Base-by-base conservation (phyloP, 2,888 invertebrate genomes). In the Tetheella fluctuosa region DNA sequence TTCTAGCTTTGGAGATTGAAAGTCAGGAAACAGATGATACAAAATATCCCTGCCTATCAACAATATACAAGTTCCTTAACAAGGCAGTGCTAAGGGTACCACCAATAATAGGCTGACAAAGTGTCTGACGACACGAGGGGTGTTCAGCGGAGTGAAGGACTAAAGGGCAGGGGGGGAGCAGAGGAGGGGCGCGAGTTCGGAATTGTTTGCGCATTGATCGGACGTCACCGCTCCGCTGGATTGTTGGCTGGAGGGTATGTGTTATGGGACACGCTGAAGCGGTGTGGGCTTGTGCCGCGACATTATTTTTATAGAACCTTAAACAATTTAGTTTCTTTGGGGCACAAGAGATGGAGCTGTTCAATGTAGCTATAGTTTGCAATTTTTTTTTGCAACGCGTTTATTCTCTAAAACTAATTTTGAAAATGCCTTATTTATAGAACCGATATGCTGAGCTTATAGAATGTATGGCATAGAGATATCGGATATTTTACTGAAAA, bases 41-140 rank as follows among this genome's bases (percentile, higher is more conserved):
- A 0, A 0, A 1, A 7, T 20, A 17, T 48, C 48, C n/a, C 39
- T 34, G 30, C 30, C 13, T 6, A 39, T 39, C 48, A 48, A 48
- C 8, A 48, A 48, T 48, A 48, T 20, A 48, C 48, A 48, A 20
- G 48, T 20, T 48, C 20, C 20, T 48, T 48, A 48, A 48, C 48
- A 48, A 53, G 60, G 52, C 54, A 59, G 59, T 57, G 62, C 61
- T 59, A 59, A 39, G 39, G 39, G 39, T 42, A 54, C 48, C 48
- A 63, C 63, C 64, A 71, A 74, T 74, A 74, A 66, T 64, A 61
- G 70, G 64, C 64, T 73, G 70, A 74, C 69, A 69, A 69, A 73
- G 63, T 72, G 68, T 64, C 63, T 59, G 20, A 42, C 42, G 42
- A 48, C 48, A 57, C 55, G 63, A 67, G 58, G 59, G 59, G 63